Percentiles rank a stretch among this genome's conserved stretches.
Conservation (phyloP, 2,113 vertebrate species). For the Phyllostomus discolor region DNA sequence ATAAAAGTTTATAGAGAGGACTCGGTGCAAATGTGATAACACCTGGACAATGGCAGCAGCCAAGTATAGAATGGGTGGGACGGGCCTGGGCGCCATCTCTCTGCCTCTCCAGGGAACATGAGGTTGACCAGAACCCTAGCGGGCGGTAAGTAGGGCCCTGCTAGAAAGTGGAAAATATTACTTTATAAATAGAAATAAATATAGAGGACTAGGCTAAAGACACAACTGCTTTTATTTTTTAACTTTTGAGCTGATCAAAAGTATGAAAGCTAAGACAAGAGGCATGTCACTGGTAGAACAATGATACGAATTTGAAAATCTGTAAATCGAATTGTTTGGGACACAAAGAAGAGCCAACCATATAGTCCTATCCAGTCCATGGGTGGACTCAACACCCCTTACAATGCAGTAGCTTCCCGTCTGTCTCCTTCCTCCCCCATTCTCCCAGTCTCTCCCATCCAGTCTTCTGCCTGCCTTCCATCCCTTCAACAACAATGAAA, state of each 20-base stretch:
- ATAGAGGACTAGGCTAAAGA: background rate
- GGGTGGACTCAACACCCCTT: too few species aligned
- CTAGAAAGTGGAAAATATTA: background rate
- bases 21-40: background rate
- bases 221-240: background rate
- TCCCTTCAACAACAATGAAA: background rate
- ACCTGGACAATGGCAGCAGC: background rate
- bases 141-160: background rate
- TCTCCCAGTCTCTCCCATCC: background rate
- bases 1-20: background rate
- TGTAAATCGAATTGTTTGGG: background rate
- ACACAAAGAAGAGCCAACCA: background rate
- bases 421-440: background rate
- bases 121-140: background rate
- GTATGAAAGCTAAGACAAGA: background rate
- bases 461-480: too few species aligned
- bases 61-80: background rate
- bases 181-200: background rate
- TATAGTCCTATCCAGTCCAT: fast-evolving
- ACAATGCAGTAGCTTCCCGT: background rate
- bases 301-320: background rate
- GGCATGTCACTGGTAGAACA: background rate
- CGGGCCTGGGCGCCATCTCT: fast-evolving
- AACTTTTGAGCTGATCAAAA: background rate
- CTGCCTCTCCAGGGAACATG: background rate